Evolutionary conservation across 2,113 vertebrate species (phyloP).

Genomic region (Lutjanus erythropterus): DNA sequence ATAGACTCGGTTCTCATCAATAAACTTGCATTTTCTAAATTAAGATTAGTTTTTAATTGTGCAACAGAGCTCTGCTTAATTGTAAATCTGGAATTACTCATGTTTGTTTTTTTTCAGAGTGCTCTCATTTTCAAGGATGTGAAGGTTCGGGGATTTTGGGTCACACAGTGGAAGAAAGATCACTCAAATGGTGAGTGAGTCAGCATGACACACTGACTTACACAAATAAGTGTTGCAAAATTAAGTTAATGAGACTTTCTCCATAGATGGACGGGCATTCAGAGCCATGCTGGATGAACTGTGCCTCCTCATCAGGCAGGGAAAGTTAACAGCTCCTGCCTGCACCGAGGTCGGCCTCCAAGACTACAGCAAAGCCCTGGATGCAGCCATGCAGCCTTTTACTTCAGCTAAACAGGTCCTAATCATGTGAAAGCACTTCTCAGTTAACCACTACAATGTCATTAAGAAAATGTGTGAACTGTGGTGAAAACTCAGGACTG

Average conservation of each 20-base stretch:
- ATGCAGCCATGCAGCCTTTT: slow-evolving; percentile 88
- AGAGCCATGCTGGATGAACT: slow-evolving; percentile 88
- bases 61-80: too few species aligned
- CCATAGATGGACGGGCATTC: slow-evolving; percentile 73
- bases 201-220: not conserved
- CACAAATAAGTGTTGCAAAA: not conserved
- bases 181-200: slow-evolving; percentile 90
- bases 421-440: slow-evolving; percentile 83
- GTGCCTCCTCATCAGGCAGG: slow-evolving; percentile 86
- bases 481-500: not conserved
- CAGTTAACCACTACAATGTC: not conserved
- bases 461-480: too few species aligned
- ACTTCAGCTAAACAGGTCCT: slow-evolving; percentile 92
- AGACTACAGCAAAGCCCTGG: slow-evolving; percentile 88
- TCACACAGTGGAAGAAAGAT: slow-evolving; percentile 93
- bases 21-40: too few species aligned
- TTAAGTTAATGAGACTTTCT: not conserved
- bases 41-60: too few species aligned
- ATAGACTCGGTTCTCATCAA: too few species aligned
- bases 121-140: slow-evolving; percentile 95
- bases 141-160: slow-evolving; percentile 93
- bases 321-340: slow-evolving; percentile 86
- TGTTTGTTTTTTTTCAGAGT: slow-evolving; percentile 88
- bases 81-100: too few species aligned
- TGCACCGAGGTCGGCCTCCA: slow-evolving; percentile 86